Percentiles rank a stretch among this genome's conserved stretches.
Conservation (phyloP, 2,888 invertebrate species). For the Palloptera scutellata region DNA sequence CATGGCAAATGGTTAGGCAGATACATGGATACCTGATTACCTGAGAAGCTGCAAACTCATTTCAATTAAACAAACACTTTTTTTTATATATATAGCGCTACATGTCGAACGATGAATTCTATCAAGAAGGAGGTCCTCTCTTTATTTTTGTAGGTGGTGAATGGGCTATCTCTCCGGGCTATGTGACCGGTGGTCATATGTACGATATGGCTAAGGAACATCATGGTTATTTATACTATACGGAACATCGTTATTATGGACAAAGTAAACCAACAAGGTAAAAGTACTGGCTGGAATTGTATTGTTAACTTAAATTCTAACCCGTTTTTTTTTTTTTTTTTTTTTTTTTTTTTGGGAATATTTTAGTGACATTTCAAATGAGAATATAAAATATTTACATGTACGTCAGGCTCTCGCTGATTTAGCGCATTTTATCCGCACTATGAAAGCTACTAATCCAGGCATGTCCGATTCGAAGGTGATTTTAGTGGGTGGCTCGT, state of each 20-base stretch:
- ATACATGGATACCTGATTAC: conserved; percentile 35
- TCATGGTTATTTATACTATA: conserved; percentile 73
- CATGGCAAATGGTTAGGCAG: conserved; percentile 65
- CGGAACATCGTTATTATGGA: conserved; percentile 87
- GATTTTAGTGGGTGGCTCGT: conserved; percentile 72
- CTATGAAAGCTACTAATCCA: conserved; percentile 60
- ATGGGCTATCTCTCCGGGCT: conserved; percentile 71
- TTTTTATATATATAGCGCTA: conserved; percentile 60
- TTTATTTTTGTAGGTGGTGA: conserved; percentile 76
- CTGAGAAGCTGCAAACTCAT: conserved; percentile 39
- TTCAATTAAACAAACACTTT: not conserved
- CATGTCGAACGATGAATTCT: conserved; percentile 66
- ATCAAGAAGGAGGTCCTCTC: conserved; percentile 67
- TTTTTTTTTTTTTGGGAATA: too few species aligned
- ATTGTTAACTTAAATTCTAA: not conserved
- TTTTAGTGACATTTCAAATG: conserved; percentile 67
- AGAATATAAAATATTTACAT: conserved; percentile 70
- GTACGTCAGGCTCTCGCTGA: conserved; percentile 75
- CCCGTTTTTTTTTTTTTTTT: not conserved
- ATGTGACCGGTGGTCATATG: conserved; percentile 70
- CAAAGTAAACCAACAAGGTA: conserved; percentile 75
- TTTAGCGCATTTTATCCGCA: conserved; percentile 70
- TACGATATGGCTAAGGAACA: conserved; percentile 69
- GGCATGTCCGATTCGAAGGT: conserved; percentile 62
- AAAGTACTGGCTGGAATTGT: conserved; percentile 48